Base-by-base conservation (phyloP, 2,113 vertebrate species). In the Anser cygnoides region DNA sequence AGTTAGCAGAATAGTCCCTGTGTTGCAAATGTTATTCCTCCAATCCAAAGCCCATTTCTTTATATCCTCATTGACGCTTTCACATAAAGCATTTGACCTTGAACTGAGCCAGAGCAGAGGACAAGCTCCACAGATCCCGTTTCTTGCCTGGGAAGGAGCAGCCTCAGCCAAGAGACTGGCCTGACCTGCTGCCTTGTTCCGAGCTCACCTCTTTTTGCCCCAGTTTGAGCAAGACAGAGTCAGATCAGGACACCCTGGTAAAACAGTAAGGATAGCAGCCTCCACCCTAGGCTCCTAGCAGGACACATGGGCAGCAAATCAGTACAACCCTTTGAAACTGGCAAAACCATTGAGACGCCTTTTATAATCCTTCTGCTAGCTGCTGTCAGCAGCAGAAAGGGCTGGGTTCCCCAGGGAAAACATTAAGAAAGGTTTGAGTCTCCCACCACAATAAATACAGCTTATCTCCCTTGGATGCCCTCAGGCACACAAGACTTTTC, bases 331-430 rank as follows among this genome's bases (percentile, higher is more conserved):
- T 82, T 70, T 70, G 54, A 89, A 83, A 73, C 6, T 2, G 5
- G 67, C 23, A 68, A 52, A 72, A 39, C 63, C 52, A 14, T 65
- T 81, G 29, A 52, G 65, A n/a, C 44, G 33, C 9, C 39, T 33
- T 72, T 15, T 19, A 25, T 83, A 93, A 92, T 67, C 85, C 85
- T 65, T 43, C 67, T 70, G 50, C 67, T 77, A 19, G 35, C 91
- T 87, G 54, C 70, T 59, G 91, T 87, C 91, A 84, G 85, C 93
- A 93, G 72, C 31, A 25, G 58, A 18, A n/a, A 50, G 72, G 88
- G 91, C 12, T 76, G 88, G 93, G 88, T 43, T 72, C 43, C 73
- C n/a, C 8, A 1, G 6, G 57, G 52, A 83, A 37, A 65, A 44
- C 33, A 31, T 58, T 29, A 41, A 52, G 49, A 79, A 87, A 59